Percentiles rank a stretch among this genome's conserved stretches.
Evolutionary conservation across 53 echinoderm and acorn worm species (phyloP).

Genomic region (Astropecten irregularis): DNA sequence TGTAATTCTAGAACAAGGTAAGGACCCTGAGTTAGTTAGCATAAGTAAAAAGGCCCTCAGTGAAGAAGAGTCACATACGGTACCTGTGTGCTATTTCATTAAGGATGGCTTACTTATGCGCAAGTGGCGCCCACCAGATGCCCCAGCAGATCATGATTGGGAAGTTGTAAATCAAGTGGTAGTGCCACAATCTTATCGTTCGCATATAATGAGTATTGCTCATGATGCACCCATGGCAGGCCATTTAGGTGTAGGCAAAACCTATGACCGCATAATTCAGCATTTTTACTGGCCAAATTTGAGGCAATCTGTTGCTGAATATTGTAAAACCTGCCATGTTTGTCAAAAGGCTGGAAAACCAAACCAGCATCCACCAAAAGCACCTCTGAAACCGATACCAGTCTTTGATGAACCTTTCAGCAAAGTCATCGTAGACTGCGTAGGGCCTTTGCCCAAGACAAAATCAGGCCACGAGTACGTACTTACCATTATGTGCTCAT

Average conservation of each 20-base stretch:
- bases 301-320: conserved; percentile 8
- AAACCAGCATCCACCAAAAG: conserved; percentile 56
- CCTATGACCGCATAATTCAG: conserved; percentile 51
- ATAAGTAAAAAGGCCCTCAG: not conserved
- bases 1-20: conserved; percentile 4
- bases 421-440: conserved; percentile 71
- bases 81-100: conserved; percentile 8
- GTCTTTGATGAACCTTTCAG: conserved; percentile 76
- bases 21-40: not conserved
- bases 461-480: conserved; percentile 64
- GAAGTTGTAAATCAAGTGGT: conserved; percentile 67
- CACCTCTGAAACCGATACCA: conserved; percentile 65
- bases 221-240: conserved; percentile 74
- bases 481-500: conserved; percentile 72
- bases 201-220: conserved; percentile 58
- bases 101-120: conserved; percentile 72
- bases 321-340: conserved; percentile 16
- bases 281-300: conserved; percentile 73
- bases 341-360: conserved; percentile 64
- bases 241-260: conserved; percentile 65
- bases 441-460: conserved; percentile 72
- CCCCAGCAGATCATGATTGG: conserved; percentile 66
- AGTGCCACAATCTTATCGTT: conserved; percentile 56
- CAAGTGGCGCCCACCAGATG: conserved; percentile 72
- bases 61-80: not conserved